Percentiles rank a stretch among this genome's conserved stretches.
Conservation (phyloP, 2,888 invertebrate species). For the Trisateles emortualis region DNA sequence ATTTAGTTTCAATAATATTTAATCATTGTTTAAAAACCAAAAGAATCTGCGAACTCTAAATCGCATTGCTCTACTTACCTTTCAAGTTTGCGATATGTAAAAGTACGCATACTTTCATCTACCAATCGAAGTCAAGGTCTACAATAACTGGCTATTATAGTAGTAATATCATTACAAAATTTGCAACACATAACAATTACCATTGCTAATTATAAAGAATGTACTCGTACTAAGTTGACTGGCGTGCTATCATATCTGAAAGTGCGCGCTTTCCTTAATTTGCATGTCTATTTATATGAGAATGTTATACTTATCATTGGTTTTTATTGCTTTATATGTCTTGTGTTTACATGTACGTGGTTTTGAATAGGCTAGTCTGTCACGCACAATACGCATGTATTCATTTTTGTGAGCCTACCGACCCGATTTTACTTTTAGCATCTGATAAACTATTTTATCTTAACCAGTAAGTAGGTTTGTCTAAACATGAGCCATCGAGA, state of each 20-base stretch:
- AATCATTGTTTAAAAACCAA: too few species aligned
- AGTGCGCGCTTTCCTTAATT: slow-evolving; percentile 53
- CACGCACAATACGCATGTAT: neutral
- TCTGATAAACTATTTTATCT: too few species aligned
- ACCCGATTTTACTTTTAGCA: neutral
- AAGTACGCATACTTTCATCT: slow-evolving; percentile 28
- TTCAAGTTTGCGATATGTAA: slow-evolving; percentile 8
- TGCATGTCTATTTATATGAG: slow-evolving; percentile 44
- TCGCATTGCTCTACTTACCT: neutral
- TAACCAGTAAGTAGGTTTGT: too few species aligned
- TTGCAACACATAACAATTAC: slow-evolving; percentile 29
- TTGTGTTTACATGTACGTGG: neutral
- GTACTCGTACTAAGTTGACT: slow-evolving; percentile 19
- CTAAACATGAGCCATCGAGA: too few species aligned
- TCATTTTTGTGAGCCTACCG: neutral
- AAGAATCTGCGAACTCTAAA: slow-evolving; percentile 1
- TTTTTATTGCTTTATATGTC: slow-evolving; percentile 17
- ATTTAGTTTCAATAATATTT: too few species aligned
- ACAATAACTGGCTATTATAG: slow-evolving; percentile 16
- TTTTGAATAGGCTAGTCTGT: neutral
- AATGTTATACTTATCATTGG: slow-evolving; percentile 9
- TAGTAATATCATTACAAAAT: slow-evolving; percentile 20
- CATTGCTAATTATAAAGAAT: slow-evolving; percentile 34
- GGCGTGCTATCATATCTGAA: slow-evolving; percentile 39
- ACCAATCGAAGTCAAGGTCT: slow-evolving; percentile 31